Evolutionary conservation across 2,797 vertebrate species (phyloP).

Genomic region (Mallotus villosus): DNA sequence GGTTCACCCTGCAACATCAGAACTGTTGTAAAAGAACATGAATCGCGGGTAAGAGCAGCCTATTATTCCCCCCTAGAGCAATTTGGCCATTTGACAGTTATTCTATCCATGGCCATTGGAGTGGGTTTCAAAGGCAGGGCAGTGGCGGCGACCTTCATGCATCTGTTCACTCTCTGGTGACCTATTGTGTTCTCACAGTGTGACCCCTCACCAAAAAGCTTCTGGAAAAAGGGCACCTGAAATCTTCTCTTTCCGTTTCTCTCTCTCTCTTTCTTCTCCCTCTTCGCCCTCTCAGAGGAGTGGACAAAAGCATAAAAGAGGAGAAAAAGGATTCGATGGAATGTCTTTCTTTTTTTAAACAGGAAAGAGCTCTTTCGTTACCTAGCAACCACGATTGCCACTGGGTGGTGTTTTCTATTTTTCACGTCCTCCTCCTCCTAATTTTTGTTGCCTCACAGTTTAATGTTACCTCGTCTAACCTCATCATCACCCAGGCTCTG

Average conservation of each 20-base stretch:
- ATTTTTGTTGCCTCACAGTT: not conserved
- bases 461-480: not conserved
- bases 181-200: not conserved
- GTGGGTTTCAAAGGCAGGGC: not conserved
- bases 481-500: not conserved
- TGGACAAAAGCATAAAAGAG: not conserved
- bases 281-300: not conserved
- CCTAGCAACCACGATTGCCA: conserved; percentile 7
- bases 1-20: too few species aligned
- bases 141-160: not conserved
- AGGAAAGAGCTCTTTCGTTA: not conserved
- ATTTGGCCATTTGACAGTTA: not conserved
- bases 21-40: too few species aligned
- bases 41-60: too few species aligned
- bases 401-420: not conserved
- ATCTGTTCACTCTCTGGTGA: not conserved
- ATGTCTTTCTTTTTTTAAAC: not conserved
- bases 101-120: not conserved
- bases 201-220: conserved; percentile 13
- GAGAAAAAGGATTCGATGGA: not conserved
- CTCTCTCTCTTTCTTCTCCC: not conserved
- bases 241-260: too few species aligned
- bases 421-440: not conserved
- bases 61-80: not conserved
- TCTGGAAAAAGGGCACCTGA: not conserved